These are phyloP conservation scores for Galendromus occidentalis DNA, from an alignment of 1,140 invertebrate genomes.

Conservation along the genomic window DNA sequence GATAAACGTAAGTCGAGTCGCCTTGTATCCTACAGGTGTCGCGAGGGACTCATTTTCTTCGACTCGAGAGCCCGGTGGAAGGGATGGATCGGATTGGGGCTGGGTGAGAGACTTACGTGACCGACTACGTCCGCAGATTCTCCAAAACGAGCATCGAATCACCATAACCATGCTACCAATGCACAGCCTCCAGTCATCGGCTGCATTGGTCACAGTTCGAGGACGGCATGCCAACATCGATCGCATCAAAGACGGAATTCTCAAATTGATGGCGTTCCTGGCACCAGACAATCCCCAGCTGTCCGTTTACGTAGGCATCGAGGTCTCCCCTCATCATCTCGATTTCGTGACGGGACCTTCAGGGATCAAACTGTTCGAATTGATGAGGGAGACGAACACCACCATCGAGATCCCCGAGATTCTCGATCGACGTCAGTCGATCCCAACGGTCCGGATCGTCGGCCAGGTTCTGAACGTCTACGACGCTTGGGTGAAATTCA, in stretches of 20 bases:
- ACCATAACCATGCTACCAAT: background rate
- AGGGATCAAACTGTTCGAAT: background rate
- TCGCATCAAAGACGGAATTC: background rate
- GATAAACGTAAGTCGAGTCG: background rate
- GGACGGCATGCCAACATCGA: background rate
- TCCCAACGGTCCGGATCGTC: slow-evolving; percentile 2
- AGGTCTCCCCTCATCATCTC: slow-evolving; percentile 6
- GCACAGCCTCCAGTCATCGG: background rate
- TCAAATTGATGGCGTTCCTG: background rate
- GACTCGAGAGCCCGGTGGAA: background rate
- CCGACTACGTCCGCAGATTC: background rate
- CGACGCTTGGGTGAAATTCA: background rate
- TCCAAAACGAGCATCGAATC: background rate
- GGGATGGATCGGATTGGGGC: background rate
- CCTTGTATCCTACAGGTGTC: background rate
- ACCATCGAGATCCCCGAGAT: background rate
- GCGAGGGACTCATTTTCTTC: background rate
- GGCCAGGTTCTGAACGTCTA: background rate
- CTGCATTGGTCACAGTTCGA: background rate
- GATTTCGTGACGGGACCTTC: background rate
- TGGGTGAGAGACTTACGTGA: background rate
- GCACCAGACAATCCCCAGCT: background rate
- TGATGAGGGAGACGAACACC: background rate
- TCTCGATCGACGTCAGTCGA: background rate
- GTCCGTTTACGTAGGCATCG: background rate